Percentiles rank a stretch among this genome's conserved stretches.
Evolutionary conservation across 2,888 invertebrate species (phyloP).

Genomic region (Vandiemenella viatica): DNA sequence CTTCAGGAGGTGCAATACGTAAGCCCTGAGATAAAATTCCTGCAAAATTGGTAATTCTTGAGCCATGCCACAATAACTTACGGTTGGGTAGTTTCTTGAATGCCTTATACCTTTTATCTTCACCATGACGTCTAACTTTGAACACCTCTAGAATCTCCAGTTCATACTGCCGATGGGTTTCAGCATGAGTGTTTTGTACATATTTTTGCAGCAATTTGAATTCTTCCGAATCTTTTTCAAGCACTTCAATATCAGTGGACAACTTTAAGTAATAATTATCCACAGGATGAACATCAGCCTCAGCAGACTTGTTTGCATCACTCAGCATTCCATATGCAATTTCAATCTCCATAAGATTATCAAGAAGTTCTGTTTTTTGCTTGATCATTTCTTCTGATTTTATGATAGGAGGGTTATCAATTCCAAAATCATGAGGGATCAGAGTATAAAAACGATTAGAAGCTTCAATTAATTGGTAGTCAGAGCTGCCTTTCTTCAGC

Average conservation of each 20-base stretch:
- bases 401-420: slow-evolving; percentile 65
- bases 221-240: slow-evolving; percentile 52
- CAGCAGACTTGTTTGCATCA: slow-evolving; percentile 27
- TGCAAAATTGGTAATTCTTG: slow-evolving; percentile 83
- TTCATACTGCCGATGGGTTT: slow-evolving; percentile 65
- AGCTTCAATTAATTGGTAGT: slow-evolving; percentile 55
- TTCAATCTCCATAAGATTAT: slow-evolving; percentile 86
- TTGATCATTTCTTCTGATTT: slow-evolving; percentile 60
- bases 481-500: slow-evolving; percentile 33
- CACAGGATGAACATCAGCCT: slow-evolving; percentile 37
- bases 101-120: slow-evolving; percentile 68
- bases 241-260: slow-evolving; percentile 60
- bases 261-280: slow-evolving; percentile 80
- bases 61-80: slow-evolving; percentile 92
- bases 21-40: slow-evolving; percentile 88
- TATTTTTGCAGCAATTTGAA: slow-evolving; percentile 61
- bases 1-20: slow-evolving; percentile 95
- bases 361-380: slow-evolving; percentile 71
- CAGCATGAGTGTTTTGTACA: slow-evolving; percentile 80
- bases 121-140: slow-evolving; percentile 59
- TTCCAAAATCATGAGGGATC: slow-evolving; percentile 89
- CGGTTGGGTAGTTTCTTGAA: slow-evolving; percentile 76
- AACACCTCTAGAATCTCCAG: slow-evolving; percentile 54
- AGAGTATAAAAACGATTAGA: slow-evolving; percentile 90
- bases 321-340: slow-evolving; percentile 81